Evolutionary conservation across 1,140 invertebrate genomes (phyloP), one percentile per base, ranked within the genome.

Genomic region (Scaptodrosophila lebanonensis): DNA sequence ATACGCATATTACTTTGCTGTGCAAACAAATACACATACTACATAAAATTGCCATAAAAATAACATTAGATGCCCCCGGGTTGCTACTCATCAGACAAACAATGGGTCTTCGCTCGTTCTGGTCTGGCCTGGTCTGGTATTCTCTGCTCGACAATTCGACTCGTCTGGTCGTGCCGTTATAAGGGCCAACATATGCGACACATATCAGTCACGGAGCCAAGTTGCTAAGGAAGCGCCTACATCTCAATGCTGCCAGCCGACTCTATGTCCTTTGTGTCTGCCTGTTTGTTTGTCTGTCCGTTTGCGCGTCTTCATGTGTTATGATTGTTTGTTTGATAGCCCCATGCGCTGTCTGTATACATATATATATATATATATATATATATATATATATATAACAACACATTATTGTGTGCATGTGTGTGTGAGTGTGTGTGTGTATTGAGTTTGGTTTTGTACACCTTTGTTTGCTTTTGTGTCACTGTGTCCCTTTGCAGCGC

Each of bases 31-130:
- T 5, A 29, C 35, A 38, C 27, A 40, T 53, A 25, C 22, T 18
- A 47, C 61, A 53, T 65, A 65, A 63, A 54, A 64, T 59, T 43
- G 60, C 44, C 60, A 67, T 36, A 65, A 52, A 70, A 67, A 64
- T 63, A 73, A 20, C 36, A 66, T 67, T 52, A 66, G 51, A 71
- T 54, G 49, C 54, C 47, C 65, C 49, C 39, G 45, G 12, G 13
- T 56, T 54, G 25, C 51, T 25, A 43, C 50, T 61, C 57, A 61
- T 54, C 62, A 54, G 57, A 20, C 45, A 62, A 62, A 50, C 58
- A 62, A 57, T 62, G 52, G 39, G 59, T 3, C 22, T 12, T 33
- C 22, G 29, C 20, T 25, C 22, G 8, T 3, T 25, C 22, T 25
- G 8, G 22, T 25, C 22, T 25, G 22, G 22, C 22, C 3, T n/a